Conservation (phyloP, 2,888 invertebrate genomes). For the Apodemia hepburni region DNA sequence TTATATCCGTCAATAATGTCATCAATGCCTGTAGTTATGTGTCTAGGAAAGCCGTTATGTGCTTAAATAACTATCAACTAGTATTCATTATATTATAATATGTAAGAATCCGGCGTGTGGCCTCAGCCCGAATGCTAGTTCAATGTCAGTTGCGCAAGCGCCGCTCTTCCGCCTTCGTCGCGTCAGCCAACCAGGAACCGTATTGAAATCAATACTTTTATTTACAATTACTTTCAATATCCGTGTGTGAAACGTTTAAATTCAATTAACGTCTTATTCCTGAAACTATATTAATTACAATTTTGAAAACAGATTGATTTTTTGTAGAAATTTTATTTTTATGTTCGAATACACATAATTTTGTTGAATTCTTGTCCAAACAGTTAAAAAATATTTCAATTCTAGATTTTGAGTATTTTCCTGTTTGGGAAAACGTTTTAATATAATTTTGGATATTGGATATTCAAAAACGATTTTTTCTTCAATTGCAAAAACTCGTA, state of each 20-base stretch:
- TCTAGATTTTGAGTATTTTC: no score
- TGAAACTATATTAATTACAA: not conserved
- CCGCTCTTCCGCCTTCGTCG: slow-evolving; percentile 61
- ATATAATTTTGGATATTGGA: no score
- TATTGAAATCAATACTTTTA: slow-evolving; percentile 49
- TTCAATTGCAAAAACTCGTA: no score
- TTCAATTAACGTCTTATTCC: not conserved
- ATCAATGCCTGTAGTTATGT: not conserved
- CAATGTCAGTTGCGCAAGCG: slow-evolving; percentile 79
- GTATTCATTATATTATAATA: slow-evolving; percentile 43
- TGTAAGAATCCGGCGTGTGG: slow-evolving; percentile 63
- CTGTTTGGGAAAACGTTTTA: no score
- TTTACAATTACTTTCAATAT: slow-evolving; percentile 39
- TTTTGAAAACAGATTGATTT: not conserved
- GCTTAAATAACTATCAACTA: slow-evolving; percentile 6
- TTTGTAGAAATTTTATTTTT: no score
- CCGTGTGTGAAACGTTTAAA: not conserved
- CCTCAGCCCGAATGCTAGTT: slow-evolving; percentile 66
- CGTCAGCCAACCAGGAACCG: slow-evolving; percentile 58
- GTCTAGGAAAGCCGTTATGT: not conserved
- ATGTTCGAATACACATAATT: no score
- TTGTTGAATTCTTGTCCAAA: no score
- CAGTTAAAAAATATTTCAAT: no score
- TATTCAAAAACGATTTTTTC: no score
- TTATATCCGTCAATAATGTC: no score